A percentile compares a stretch with the other conserved stretches of the same genome.
Conservation (phyloP, 2,797 vertebrate genomes). For the Pelobates cultripes region DNA sequence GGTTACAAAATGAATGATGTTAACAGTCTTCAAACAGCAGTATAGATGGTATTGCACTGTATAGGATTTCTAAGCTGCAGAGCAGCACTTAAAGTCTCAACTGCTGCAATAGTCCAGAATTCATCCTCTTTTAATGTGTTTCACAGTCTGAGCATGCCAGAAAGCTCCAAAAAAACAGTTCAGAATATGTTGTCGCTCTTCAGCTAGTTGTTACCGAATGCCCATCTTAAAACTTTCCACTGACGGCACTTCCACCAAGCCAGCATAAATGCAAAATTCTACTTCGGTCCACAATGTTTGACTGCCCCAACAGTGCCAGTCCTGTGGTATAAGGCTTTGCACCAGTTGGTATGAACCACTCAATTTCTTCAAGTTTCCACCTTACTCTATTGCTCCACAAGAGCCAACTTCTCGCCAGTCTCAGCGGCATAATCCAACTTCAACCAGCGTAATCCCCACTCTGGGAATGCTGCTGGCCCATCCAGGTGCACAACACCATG, state of each 20-base stretch:
- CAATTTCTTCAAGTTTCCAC: constrained; percentile 53
- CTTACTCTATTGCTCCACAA: constrained; percentile 66
- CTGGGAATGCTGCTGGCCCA: constrained; percentile 72
- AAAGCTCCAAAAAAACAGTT: constrained; percentile 18
- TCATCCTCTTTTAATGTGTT: neutral
- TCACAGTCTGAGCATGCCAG: constrained; percentile 14
- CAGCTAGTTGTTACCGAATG: neutral
- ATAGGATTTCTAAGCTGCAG: constrained; percentile 5
- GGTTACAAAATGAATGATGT: neutral
- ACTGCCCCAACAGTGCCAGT: constrained; percentile 57
- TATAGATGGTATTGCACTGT: neutral
- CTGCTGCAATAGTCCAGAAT: constrained; percentile 54
- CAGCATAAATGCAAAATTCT: constrained; percentile 59
- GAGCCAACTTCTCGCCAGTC: constrained; percentile 70
- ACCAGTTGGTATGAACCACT: constrained; percentile 54
- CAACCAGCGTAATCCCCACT: constrained; percentile 86
- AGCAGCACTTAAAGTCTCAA: constrained; percentile 52
- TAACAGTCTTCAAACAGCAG: neutral
- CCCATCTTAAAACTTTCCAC: constrained; percentile 50
- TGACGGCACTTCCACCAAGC: constrained; percentile 54
- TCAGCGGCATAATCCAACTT: constrained; percentile 74
- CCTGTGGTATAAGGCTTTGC: constrained; percentile 46
- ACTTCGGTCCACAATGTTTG: constrained; percentile 62
- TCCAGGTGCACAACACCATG: constrained; percentile 67
- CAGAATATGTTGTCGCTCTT: neutral